A percentile compares a stretch with the other conserved stretches of the same genome.
Evolutionary conservation across 2,113 vertebrate genomes (phyloP).

Genomic region (Nesogale talazaci): DNA sequence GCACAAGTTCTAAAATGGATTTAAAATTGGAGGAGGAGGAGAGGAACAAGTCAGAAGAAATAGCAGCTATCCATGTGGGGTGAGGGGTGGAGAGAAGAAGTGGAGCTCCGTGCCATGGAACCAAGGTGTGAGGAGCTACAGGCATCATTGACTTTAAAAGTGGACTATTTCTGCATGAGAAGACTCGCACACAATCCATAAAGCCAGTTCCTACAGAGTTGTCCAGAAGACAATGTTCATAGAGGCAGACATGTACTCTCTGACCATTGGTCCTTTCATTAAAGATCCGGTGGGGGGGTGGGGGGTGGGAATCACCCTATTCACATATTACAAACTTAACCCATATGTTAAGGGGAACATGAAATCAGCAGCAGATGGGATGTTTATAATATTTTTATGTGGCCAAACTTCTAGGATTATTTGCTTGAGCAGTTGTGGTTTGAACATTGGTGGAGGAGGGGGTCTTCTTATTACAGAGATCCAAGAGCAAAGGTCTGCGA

Average conservation of each 20-base stretch:
- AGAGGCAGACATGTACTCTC: background rate
- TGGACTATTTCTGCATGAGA: background rate
- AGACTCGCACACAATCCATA: slow-evolving; percentile 35
- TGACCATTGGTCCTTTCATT: background rate
- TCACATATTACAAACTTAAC: slow-evolving; percentile 48
- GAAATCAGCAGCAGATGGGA: background rate
- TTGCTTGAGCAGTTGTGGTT: slow-evolving; percentile 15
- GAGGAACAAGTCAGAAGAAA: slow-evolving; percentile 32
- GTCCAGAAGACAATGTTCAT: slow-evolving; percentile 27
- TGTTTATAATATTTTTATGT: slow-evolving; percentile 21
- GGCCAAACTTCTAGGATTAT: background rate
- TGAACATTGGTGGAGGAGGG: background rate
- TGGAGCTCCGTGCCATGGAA: background rate
- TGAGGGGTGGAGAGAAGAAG: background rate
- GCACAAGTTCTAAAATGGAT: slow-evolving; percentile 43
- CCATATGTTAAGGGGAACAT: background rate
- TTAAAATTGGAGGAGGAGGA: slow-evolving; percentile 52
- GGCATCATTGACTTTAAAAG: background rate
- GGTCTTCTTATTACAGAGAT: background rate
- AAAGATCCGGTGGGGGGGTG: background rate
- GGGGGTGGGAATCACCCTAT: background rate
- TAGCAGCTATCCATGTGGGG: background rate
- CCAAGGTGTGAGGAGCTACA: background rate
- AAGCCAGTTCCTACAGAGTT: background rate
- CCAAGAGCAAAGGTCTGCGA: background rate